Percentiles rank a stretch among this genome's conserved stretches.
Evolutionary conservation across 2,797 vertebrate genomes (phyloP).

Genomic region (Crypturellus tataupa): DNA sequence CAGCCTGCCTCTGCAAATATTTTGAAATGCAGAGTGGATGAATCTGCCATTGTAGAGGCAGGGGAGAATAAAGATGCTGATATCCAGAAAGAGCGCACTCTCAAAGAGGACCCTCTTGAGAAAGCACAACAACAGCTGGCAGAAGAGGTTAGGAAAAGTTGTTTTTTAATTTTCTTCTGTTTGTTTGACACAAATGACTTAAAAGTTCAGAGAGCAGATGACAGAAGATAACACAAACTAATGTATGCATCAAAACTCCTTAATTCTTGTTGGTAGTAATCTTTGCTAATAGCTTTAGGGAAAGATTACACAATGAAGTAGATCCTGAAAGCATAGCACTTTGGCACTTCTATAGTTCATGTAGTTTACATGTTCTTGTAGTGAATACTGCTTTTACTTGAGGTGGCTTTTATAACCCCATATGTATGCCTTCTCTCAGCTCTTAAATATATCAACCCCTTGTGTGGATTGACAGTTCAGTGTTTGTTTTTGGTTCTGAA

Average conservation of each 20-base stretch:
- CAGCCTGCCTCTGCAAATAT: neutral
- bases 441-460: neutral
- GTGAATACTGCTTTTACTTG: neutral
- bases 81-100: neutral
- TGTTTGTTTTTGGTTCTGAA: neutral
- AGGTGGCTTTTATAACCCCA: neutral
- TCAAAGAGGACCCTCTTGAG: conserved; percentile 7
- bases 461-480: neutral
- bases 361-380: neutral
- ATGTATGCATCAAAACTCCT: fast-evolving
- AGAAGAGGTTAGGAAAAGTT: conserved; percentile 75
- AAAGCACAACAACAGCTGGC: conserved; percentile 70
- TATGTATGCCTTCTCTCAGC: neutral
- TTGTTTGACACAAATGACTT: neutral
- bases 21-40: neutral
- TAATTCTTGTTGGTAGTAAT: neutral
- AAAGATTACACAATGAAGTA: neutral
- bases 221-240: neutral
- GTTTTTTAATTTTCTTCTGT: neutral
- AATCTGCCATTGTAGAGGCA: neutral
- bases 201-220: neutral
- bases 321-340: neutral
- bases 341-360: neutral
- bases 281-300: fast-evolving
- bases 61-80: neutral